These are phyloP conservation scores for Nesoenas mayeri DNA, from an alignment of 2,113 vertebrate genomes.

Conservation along the genomic window DNA sequence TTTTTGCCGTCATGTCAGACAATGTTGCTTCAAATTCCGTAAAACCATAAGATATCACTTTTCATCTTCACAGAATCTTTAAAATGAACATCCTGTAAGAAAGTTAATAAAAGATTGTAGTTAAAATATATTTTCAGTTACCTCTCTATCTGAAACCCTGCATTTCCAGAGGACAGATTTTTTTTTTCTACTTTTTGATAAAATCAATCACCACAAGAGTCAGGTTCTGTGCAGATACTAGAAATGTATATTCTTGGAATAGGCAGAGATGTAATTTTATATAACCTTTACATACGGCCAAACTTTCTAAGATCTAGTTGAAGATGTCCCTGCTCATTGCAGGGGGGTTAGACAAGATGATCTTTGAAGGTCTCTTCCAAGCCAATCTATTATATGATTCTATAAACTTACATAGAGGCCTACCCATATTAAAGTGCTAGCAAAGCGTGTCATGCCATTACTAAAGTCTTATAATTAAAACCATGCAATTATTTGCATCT, in stretches of 20 bases:
- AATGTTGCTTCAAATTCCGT: slow-evolving; percentile 64
- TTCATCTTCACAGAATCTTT: slow-evolving; percentile 69
- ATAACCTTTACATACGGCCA: not conserved
- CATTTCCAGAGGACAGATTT: not conserved
- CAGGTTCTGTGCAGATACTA: not conserved
- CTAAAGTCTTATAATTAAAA: not conserved
- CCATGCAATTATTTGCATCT: not conserved
- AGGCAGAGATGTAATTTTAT: not conserved
- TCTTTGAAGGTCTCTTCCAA: too few species aligned
- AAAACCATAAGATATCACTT: slow-evolving; percentile 65
- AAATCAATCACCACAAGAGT: not conserved
- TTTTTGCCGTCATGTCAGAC: slow-evolving; percentile 78
- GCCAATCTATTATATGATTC: too few species aligned
- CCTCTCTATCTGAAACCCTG: not conserved
- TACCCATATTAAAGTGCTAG: not conserved
- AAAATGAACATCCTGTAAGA: slow-evolving; percentile 72
- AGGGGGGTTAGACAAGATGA: too few species aligned
- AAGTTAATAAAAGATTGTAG: not conserved
- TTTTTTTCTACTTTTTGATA: not conserved
- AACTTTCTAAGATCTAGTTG: too few species aligned
- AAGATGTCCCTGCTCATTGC: too few species aligned
- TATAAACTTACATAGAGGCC: not conserved
- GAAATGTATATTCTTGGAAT: not conserved
- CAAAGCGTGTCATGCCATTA: not conserved
- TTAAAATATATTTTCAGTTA: not conserved